Base-by-base conservation (phyloP, 2,113 vertebrate genomes). In the Plestiodon gilberti region DNA sequence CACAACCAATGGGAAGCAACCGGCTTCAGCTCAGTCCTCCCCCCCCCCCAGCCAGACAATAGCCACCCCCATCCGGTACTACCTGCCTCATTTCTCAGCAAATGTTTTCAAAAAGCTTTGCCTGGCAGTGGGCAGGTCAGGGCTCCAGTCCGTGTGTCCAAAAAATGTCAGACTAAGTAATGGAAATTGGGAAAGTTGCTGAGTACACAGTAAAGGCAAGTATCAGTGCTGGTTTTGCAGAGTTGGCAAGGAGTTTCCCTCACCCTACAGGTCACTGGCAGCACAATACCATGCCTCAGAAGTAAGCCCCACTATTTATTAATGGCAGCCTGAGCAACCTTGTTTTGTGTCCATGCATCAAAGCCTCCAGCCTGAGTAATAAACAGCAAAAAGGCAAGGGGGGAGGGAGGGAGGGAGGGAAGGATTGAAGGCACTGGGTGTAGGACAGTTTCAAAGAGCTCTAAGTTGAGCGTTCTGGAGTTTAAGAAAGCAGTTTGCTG, bases 1-100 rank as follows among this genome's bases (percentile, higher is more conserved):
- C 85, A 65, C 88, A 94, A 93, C 96, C 95, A 95, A 96, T 96
- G 93, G 89, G 90, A n/a, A n/a, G n/a, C n/a, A n/a, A n/a, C n/a
- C n/a, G n/a, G n/a, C n/a, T n/a, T n/a, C n/a, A n/a, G n/a, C n/a
- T n/a, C n/a, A 52, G 85, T 69, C 86, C 76, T 33, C 89, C 88
- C 89, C 83, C 52, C 83, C 84, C 91, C 85, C 89, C 64, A 78
- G 1, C 73, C 18, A 71, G 8, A 90, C 91, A 82, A 79, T 87
- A 92, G 80, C 86, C 92, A 22, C 20, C 55, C 23, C 70, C 4
- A 8, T 9, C 18, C 28, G 35, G n/a, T 74, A n/a, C 79, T 90
- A 92, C 88, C 88, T 91, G 83, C 92, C 71, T 33, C 88, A 89
- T 89, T 90, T 76, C 48, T 86, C 78, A n/a, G n/a, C n/a, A n/a